Conservation (phyloP, 2,113 vertebrate species). For the Nerophis lumbriciformis region DNA sequence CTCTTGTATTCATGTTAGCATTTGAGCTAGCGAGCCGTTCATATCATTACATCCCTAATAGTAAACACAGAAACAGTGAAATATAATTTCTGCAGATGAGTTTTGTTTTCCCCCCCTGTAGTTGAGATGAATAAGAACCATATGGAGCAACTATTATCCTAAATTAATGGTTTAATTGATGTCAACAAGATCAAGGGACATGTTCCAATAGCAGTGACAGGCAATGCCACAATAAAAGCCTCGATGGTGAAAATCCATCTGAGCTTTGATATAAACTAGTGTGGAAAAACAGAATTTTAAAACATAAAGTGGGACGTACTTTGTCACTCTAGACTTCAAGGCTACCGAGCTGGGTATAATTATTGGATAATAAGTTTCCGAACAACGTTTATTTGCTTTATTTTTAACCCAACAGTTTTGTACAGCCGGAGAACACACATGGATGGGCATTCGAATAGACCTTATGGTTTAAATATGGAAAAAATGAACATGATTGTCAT, state of each 20-base stretch:
- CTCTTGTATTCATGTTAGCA: too few species aligned
- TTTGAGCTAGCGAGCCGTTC: neutral
- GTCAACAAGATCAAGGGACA: neutral
- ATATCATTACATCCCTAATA: neutral
- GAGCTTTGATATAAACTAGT: too few species aligned
- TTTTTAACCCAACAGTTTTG: neutral
- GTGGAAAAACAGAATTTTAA: neutral
- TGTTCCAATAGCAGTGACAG: neutral
- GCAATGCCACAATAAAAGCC: slow-evolving; percentile 6
- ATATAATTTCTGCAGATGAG: neutral
- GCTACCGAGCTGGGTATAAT: neutral
- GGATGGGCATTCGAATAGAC: neutral
- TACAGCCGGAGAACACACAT: neutral
- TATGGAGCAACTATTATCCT: neutral
- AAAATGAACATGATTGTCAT: too few species aligned
- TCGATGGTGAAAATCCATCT: neutral
- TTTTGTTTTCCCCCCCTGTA: slow-evolving; percentile 11
- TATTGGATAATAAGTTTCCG: neutral
- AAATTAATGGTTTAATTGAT: slow-evolving; percentile 1
- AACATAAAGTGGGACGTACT: neutral
- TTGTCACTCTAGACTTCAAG: neutral
- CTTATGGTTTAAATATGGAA: neutral
- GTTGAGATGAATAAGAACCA: neutral
- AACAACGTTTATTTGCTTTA: neutral
- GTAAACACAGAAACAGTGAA: neutral